Percentiles rank a stretch among this genome's conserved stretches.
Conservation (phyloP, 2,888 invertebrate species). For the Campopleginae sp. region DNA sequence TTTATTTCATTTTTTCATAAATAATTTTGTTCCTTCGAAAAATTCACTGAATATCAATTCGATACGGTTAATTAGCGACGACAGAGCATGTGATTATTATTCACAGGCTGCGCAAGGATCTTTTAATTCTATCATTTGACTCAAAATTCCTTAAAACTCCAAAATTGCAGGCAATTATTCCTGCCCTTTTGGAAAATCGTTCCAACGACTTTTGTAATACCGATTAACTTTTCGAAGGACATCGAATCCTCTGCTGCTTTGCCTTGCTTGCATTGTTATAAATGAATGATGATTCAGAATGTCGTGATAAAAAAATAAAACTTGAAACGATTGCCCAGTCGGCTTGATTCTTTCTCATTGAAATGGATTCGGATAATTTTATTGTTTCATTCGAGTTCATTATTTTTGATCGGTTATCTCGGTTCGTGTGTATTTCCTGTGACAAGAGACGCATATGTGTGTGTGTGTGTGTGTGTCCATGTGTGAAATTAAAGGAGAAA, state of each 20-base stretch:
- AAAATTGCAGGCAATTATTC: neutral
- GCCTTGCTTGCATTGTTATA: neutral
- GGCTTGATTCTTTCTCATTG: neutral
- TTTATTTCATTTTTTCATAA: neutral
- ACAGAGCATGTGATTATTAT: neutral
- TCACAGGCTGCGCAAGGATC: neutral
- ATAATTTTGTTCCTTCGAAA: neutral
- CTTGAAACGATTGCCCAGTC: neutral
- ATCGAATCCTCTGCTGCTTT: too few relatives aligned
- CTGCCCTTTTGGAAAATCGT: neutral
- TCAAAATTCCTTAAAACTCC: neutral
- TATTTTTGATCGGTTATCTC: constrained; percentile 30
- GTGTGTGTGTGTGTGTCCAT: neutral
- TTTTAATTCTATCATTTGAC: neutral
- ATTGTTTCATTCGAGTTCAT: constrained; percentile 1
- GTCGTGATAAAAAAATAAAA: neutral
- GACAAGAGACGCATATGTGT: constrained; percentile 3
- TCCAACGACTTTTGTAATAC: neutral
- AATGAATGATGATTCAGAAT: neutral
- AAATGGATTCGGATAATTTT: constrained; percentile 2
- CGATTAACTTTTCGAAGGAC: too few relatives aligned
- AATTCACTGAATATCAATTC: neutral
- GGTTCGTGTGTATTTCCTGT: constrained; percentile 35
- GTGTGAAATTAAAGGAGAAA: constrained; percentile 33
- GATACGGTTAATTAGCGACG: neutral